Percentiles rank a stretch among this genome's conserved stretches.
Evolutionary conservation across 2,113 vertebrate genomes (phyloP).

Genomic region (Chunga burmeisteri): DNA sequence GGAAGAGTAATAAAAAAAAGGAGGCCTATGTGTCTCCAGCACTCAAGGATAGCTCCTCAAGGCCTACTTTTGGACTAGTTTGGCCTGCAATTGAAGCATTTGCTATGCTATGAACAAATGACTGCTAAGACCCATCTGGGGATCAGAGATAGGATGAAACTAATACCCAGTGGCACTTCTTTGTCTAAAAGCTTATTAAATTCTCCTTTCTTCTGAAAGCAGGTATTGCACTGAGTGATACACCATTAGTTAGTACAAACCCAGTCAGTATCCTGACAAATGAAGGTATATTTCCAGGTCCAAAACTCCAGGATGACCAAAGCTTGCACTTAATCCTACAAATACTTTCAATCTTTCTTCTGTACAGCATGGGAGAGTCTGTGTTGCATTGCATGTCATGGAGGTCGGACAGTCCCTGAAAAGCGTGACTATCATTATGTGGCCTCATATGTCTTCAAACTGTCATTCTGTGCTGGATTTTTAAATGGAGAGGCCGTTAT

Average conservation of each 20-base stretch:
- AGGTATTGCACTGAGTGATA: neutral
- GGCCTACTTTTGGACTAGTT: neutral
- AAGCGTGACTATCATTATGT: neutral
- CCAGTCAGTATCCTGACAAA: neutral
- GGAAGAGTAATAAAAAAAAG: neutral
- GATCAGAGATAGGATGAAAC: neutral
- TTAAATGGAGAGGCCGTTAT: neutral
- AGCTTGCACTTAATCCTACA: neutral
- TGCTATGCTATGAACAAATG: neutral
- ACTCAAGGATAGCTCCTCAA: neutral
- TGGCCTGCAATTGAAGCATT: neutral
- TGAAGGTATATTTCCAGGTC: neutral
- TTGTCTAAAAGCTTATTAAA: neutral
- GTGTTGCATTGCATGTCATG: rapidly evolving
- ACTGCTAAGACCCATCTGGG: neutral
- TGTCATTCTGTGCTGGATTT: neutral
- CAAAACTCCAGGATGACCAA: neutral
- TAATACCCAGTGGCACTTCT: neutral
- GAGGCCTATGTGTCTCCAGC: neutral
- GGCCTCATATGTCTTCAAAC: neutral
- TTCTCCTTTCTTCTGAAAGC: neutral
- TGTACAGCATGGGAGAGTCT: neutral
- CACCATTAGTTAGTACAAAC: neutral
- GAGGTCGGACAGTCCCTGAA: neutral
- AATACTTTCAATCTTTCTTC: neutral